These are phyloP conservation scores for Contarinia nasturtii DNA, from an alignment of 1,140 invertebrate species.

Conservation along the genomic window DNA sequence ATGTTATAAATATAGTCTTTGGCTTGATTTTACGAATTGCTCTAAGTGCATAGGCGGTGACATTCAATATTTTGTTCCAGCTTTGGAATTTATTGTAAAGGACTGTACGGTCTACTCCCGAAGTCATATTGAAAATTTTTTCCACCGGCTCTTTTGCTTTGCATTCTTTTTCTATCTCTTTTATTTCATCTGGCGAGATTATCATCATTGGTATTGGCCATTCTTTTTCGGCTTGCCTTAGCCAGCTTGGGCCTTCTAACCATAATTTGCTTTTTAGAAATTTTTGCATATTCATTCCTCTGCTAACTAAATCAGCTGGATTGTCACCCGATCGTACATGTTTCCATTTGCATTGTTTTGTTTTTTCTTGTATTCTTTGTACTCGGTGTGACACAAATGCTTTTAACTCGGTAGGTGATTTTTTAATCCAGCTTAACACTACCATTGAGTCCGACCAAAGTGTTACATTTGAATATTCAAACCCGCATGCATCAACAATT, in stretches of 20 bases:
- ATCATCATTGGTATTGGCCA: neutral
- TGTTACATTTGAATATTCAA: neutral
- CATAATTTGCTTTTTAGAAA: constrained; percentile 5
- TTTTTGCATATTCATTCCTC: constrained; percentile 5
- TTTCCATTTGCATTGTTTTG: constrained; percentile 6
- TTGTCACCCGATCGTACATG: constrained; percentile 12
- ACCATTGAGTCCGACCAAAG: constrained; percentile 11
- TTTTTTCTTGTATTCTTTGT: constrained; percentile 5
- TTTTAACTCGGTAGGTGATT: constrained; percentile 1
- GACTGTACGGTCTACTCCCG: no score
- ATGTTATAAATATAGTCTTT: no score
- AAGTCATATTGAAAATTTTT: no score
- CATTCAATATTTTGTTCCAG: no score
- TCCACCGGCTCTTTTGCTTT: no score
- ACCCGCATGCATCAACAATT: constrained; percentile 2
- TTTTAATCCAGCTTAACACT: constrained; percentile 8
- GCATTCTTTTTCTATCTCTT: no score
- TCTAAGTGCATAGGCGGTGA: no score
- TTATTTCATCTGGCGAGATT: no score
- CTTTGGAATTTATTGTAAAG: no score
- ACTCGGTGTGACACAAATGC: constrained; percentile 8
- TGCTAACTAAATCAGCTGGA: constrained; percentile 15
- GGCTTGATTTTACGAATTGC: no score
- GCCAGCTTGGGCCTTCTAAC: constrained; percentile 8
- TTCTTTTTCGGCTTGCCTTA: neutral